Conservation (phyloP, 1,140 invertebrate species). For the Drosophila mauritiana region DNA sequence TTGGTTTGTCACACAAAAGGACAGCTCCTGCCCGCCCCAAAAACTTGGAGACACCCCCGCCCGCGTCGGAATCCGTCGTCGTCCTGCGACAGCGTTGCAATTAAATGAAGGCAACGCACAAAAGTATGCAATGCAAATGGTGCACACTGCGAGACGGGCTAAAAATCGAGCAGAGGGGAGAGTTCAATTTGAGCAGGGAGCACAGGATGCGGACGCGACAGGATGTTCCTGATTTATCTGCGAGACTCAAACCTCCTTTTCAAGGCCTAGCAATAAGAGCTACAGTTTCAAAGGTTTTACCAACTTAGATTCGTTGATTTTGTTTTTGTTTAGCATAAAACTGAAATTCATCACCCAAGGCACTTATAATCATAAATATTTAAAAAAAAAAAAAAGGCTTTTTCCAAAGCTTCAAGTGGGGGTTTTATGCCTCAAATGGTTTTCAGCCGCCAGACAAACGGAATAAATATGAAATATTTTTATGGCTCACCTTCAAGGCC, state of each 20-base stretch:
- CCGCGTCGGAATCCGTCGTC: constrained; percentile 8
- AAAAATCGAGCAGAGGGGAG: constrained; percentile 38
- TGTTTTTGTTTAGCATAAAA: not conserved
- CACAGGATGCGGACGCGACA: not conserved
- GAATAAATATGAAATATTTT: constrained; percentile 13
- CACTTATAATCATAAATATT: no score
- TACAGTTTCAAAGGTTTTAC: not conserved
- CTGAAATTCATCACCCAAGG: no score
- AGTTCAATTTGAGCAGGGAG: constrained; percentile 23
- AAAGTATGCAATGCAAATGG: constrained; percentile 62
- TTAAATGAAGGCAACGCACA: constrained; percentile 69
- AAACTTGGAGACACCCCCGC: constrained; percentile 4
- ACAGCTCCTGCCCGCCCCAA: constrained; percentile 18
- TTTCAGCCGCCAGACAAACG: not conserved
- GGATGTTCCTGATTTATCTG: constrained; percentile 1
- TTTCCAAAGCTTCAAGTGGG: no score
- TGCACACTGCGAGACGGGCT: constrained; percentile 27
- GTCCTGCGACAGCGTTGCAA: constrained; percentile 56
- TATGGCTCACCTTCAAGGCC: constrained; percentile 5
- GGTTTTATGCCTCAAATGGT: not conserved
- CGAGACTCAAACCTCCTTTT: not conserved
- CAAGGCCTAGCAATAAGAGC: not conserved
- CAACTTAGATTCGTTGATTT: no score
- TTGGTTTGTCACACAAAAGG: constrained; percentile 55
- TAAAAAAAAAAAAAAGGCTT: not conserved